Percentiles rank a stretch among this genome's conserved stretches.
Conservation (phyloP, 2,113 vertebrate species). For the Ranitomeya variabilis region DNA sequence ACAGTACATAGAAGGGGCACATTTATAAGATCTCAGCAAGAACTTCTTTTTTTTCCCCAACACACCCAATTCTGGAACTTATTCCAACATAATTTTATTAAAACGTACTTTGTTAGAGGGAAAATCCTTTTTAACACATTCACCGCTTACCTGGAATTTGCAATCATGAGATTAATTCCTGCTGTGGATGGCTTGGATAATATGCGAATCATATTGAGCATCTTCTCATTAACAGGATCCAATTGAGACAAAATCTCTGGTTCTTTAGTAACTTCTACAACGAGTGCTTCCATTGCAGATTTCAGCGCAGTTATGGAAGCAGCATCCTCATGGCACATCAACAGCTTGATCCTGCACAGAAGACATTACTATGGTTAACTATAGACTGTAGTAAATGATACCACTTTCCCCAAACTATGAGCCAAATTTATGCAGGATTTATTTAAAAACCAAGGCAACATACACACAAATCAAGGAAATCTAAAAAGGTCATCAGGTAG, state of each 20-base stretch:
- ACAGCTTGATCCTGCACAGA: slow-evolving; percentile 82
- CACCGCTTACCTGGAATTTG: slow-evolving; percentile 70
- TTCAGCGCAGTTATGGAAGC: slow-evolving; percentile 80
- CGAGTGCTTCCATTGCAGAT: slow-evolving; percentile 86
- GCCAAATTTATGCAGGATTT: no score
- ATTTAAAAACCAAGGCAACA: not conserved
- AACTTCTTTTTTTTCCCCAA: no score
- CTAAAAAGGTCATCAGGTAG: no score
- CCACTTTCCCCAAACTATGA: no score
- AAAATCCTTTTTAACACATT: no score
- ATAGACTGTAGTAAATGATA: not conserved
- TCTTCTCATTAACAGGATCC: slow-evolving; percentile 77
- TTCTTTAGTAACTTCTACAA: slow-evolving; percentile 89
- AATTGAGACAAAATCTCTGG: slow-evolving; percentile 80
- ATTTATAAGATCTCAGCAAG: no score
- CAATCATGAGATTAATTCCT: slow-evolving; percentile 78
- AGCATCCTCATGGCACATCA: slow-evolving; percentile 76
- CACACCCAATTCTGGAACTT: no score
- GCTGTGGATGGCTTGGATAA: slow-evolving; percentile 82
- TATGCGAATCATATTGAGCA: slow-evolving; percentile 82
- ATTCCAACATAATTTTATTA: no score
- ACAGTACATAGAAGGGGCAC: no score
- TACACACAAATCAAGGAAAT: not conserved
- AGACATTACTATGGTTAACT: not conserved
- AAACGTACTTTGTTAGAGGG: no score